Evolutionary conservation across 1,140 invertebrate genomes (phyloP), one percentile per base, ranked within the genome.

Genomic region (Lucilia sericata): DNA sequence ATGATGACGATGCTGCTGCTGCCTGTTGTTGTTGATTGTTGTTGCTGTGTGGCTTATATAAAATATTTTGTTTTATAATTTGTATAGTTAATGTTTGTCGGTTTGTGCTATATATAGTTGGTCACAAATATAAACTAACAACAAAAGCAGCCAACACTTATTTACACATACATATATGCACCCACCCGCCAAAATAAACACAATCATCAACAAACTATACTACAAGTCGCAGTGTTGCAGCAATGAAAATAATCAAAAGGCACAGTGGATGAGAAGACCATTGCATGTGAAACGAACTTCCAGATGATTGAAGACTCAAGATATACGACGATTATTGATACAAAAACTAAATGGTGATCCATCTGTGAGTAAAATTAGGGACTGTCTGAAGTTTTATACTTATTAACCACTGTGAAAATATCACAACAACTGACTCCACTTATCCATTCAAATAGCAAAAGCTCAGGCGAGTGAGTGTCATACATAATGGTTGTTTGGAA

Each of bases 51-150:
- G 17, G 17, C 51, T 13, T 55, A 42, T 42, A 55, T 55, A 55
- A 55, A 55, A 55, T 55, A 55, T 70, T 70, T 70, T 70, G n/a
- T 70, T 21, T 70, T 70, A 21, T 70, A 70, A 70, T 70, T 70
- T 70, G 65, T 70, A 70, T 70, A 70, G 65, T 70, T 70, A 19
- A 70, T 70, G 65, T 25, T 60, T n/a, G 14, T 12, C 19, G 65
- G n/a, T 19, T 70, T n/a, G 25, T 21, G 65, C 21, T 70, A 70
- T 70, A 21, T 70, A 70, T 70, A 21, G 65, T n/a, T 21, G 65
- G 65, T 70, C 65, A 12, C 65, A 21, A 19, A 70, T 19, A 17
- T 19, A 19, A 70, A 70, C 65, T 70, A 70, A 70, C 65, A 21
- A 70, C 65, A 12, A 70, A 70, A 70, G 5, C 65, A 70, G 65